A percentile compares a stretch with the other conserved stretches of the same genome.
Conservation (phyloP, 2,113 vertebrate genomes). For the Chloropsis cyanopogon region DNA sequence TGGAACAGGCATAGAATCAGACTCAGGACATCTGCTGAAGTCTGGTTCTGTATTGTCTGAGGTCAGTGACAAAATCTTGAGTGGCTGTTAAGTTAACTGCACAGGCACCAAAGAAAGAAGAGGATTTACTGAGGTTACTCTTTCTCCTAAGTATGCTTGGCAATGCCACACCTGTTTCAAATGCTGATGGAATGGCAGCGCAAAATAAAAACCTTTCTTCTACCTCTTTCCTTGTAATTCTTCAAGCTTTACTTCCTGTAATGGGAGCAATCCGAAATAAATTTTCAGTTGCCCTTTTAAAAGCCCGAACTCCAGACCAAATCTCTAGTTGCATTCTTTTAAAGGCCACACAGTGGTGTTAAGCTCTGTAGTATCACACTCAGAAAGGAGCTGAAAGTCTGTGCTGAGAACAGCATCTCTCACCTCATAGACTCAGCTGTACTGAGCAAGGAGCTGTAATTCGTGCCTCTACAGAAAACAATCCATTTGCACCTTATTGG, state of each 20-base stretch:
- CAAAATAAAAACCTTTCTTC: neutral
- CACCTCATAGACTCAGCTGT: neutral
- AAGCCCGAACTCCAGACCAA: neutral
- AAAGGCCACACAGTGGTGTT: neutral
- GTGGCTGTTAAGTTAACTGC: neutral
- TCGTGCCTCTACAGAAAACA: constrained; percentile 35
- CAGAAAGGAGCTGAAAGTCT: neutral
- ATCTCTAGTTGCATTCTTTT: neutral
- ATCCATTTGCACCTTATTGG: neutral
- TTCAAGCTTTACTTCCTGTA: neutral
- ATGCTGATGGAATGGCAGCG: neutral
- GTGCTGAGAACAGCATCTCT: neutral
- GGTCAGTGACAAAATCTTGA: neutral
- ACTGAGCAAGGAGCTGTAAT: neutral
- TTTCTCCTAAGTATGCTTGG: neutral
- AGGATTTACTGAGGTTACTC: neutral
- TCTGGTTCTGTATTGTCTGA: neutral
- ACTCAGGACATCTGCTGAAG: neutral
- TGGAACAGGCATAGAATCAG: neutral
- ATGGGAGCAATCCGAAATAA: neutral
- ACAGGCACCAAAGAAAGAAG: neutral
- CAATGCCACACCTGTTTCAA: neutral
- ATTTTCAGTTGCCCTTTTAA: neutral
- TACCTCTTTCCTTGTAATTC: neutral
- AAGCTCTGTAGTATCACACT: neutral